These are phyloP conservation scores for Rotaria magnacalcarata DNA, from an alignment of 2,888 invertebrate species.

Conservation along the genomic window DNA sequence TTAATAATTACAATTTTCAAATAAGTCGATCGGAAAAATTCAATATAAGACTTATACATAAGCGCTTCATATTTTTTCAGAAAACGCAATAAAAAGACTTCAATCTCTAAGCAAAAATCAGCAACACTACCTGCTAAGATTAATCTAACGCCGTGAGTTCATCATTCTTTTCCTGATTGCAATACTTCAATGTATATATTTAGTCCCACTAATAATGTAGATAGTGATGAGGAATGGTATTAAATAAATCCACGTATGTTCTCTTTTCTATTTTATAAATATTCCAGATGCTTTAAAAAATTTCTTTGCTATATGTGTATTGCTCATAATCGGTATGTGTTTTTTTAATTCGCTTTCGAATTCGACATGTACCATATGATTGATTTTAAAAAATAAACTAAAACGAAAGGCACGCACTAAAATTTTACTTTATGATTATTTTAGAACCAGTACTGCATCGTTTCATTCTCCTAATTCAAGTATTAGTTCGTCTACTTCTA, in stretches of 20 bases:
- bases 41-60: no score
- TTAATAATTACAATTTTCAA: no score
- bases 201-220: background rate
- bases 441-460: conserved; percentile 1
- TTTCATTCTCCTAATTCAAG: conserved; percentile 1
- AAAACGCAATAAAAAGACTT: background rate
- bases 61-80: background rate
- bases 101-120: background rate
- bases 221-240: background rate
- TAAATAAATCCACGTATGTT: background rate
- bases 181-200: background rate
- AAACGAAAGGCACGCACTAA: no score
- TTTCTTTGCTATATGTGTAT: background rate
- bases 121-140: background rate
- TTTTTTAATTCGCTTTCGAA: background rate
- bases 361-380: background rate
- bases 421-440: background rate
- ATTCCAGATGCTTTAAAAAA: background rate
- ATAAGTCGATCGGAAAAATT: no score
- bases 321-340: background rate
- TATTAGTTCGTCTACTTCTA: background rate
- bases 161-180: no score
- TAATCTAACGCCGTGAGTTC: background rate
- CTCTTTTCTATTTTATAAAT: background rate
- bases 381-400: background rate